Base-by-base conservation (phyloP, 2,888 invertebrate species). In the Rosalia funebris region DNA sequence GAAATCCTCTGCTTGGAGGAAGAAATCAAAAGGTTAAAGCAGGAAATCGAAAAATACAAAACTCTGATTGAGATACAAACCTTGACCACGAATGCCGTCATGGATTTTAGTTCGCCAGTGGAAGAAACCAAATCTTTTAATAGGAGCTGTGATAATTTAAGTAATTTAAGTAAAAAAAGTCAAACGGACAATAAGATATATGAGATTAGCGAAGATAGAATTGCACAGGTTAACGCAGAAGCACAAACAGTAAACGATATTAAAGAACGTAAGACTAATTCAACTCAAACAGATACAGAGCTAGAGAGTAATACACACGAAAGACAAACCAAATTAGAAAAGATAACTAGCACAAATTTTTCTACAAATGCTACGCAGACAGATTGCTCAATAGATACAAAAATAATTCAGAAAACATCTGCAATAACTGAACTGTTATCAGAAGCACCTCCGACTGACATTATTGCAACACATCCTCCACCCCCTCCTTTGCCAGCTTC, bases 1-100 rank as follows among this genome's bases (percentile, higher is more conserved):
- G 80, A 81, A 69, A 77, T 81, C 42, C 57, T 78, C 20, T 67
- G 74, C 4, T 59, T 81, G 36, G 80, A 81, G 59, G 79, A 81
- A 60, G 85, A 87, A 75, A 81, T 86, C n/a, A 84, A 84, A 60
- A 81, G 84, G 66, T 81, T 84, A 57, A 82, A 82, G 69, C 82
- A 82, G 67, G 85, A 87, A 77, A 80, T 86, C n/a, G 87, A 87
- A 62, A 85, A 85, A 71, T 85, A 84, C 72, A 84, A 84, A 74
- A 86, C 86, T 1, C 75, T 88, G 36, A 84, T 84, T 7, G 85
- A 86, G 58, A 87, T 88, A 56, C 84, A 85, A 65, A 79, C 83
- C 47, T 78, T 87, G 39, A 85, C 86, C 2, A 82, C 83, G 47
- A 84, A 83, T 59, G 83, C 85, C 3, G 80, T 83, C 20, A 81